A percentile compares a stretch with the other conserved stretches of the same genome.
Conservation (phyloP, 2,797 vertebrate species). For the Basileuterus tristriatus region DNA sequence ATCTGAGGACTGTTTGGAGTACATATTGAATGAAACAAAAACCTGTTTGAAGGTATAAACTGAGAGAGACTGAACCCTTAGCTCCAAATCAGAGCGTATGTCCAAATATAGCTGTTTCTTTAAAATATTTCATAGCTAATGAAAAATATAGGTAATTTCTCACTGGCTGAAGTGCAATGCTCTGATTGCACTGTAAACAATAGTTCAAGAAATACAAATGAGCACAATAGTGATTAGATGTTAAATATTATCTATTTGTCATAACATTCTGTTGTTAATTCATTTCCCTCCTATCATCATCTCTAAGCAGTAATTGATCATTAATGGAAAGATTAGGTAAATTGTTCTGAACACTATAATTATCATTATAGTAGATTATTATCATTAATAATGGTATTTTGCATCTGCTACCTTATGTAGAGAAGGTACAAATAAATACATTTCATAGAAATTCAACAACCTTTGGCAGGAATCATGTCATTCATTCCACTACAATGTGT, state of each 20-base stretch:
- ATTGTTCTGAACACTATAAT: not conserved
- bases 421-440: not conserved
- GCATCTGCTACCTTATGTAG: not conserved
- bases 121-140: not conserved
- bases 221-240: not conserved
- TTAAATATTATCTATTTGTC: not conserved
- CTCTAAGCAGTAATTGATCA: not conserved
- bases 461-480: not conserved
- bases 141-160: not conserved
- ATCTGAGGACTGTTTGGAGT: not conserved
- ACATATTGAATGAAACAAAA: not conserved
- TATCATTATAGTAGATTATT: not conserved
- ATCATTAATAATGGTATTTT: not conserved
- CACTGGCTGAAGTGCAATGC: not conserved
- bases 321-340: not conserved
- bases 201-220: not conserved
- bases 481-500: not conserved
- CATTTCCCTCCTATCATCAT: not conserved
- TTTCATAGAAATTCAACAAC: not conserved
- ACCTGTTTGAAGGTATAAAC: not conserved
- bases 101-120: not conserved
- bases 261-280: not conserved
- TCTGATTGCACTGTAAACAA: not conserved
- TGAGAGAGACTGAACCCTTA: not conserved
- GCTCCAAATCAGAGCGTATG: not conserved